Conservation (phyloP, 2,113 vertebrate species). For the Phyllopteryx taeniolatus region DNA sequence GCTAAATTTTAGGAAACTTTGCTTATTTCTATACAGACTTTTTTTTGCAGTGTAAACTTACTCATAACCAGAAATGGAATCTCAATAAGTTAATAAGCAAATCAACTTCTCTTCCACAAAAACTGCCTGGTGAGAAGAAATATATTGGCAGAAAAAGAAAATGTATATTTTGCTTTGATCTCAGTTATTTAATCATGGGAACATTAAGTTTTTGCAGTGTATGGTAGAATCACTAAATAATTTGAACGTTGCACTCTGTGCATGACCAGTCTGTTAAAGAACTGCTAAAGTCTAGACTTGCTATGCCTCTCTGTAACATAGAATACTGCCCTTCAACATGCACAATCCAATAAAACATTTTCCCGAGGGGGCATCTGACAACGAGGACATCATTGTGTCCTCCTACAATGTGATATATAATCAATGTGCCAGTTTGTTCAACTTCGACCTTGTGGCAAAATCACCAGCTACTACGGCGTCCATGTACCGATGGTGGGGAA, state of each 20-base stretch:
- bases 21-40: no score
- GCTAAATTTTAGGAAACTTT: no score
- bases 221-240: neutral
- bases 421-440: constrained; percentile 50
- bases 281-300: neutral
- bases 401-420: constrained; percentile 35
- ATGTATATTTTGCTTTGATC: neutral
- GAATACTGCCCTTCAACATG: constrained; percentile 21
- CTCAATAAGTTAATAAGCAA: neutral
- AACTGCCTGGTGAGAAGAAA: neutral
- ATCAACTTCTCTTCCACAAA: neutral
- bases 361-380: constrained; percentile 17
- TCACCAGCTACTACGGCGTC: constrained; percentile 42
- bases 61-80: neutral
- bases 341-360: constrained; percentile 21
- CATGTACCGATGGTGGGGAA: constrained; percentile 36
- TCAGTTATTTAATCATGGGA: neutral
- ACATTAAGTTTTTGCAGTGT: neutral
- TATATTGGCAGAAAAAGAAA: neutral
- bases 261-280: neutral
- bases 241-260: neutral
- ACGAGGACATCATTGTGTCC: constrained; percentile 28
- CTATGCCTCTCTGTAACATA: neutral
- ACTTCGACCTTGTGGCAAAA: constrained; percentile 52
- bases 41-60: neutral